phyloP scores from a whole-genome alignment of 2,113 vertebrate species.

The Rhinogobius similis region DNA sequence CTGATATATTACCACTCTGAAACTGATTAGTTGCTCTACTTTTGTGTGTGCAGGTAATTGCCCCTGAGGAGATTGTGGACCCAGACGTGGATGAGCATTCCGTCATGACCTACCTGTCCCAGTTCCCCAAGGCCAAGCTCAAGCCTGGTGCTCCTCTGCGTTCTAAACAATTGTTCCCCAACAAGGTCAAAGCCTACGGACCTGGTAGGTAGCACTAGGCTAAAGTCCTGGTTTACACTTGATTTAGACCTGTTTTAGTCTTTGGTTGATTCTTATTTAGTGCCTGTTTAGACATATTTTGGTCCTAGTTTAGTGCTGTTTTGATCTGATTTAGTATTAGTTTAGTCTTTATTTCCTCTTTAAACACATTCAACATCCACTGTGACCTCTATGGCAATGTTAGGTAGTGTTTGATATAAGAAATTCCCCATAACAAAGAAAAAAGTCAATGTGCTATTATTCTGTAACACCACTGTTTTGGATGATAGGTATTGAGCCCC shows the following conservation, averaged over 20 bases:
- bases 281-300: background rate
- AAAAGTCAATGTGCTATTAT: background rate
- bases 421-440: background rate
- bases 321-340: background rate
- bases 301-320: no score
- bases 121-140: constrained; percentile 93
- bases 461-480: background rate
- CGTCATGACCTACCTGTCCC: constrained; percentile 94
- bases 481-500: constrained; percentile 86
- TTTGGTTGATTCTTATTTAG: background rate
- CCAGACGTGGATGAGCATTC: constrained; percentile 94
- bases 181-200: constrained; percentile 88
- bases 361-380: background rate
- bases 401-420: background rate
- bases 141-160: constrained; percentile 87
- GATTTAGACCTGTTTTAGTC: background rate
- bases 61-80: constrained; percentile 93
- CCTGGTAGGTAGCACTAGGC: constrained; percentile 76
- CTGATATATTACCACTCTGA: background rate
- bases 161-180: constrained; percentile 85
- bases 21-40: background rate
- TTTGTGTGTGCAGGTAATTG: constrained; percentile 82
- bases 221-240: background rate
- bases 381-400: background rate
- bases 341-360: background rate